These are phyloP conservation scores for Agapornis canus DNA, from an alignment of 2,797 vertebrate species.

Conservation along the genomic window DNA sequence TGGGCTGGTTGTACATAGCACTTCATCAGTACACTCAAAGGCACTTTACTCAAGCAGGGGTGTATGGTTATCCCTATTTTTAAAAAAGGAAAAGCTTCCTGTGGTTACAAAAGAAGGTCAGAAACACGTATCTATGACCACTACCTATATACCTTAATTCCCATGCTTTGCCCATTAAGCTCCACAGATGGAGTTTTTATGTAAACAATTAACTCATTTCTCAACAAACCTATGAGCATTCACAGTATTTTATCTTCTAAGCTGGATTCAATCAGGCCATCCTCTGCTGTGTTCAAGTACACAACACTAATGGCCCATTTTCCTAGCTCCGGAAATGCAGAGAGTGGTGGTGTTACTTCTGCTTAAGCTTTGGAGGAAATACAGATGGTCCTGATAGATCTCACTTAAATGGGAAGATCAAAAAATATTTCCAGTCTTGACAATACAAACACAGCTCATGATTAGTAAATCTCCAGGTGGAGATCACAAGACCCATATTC, in stretches of 20 bases:
- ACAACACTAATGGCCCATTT: neutral
- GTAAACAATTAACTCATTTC: neutral
- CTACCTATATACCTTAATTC: neutral
- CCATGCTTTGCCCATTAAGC: neutral
- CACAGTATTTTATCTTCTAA: neutral
- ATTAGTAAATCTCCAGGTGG: neutral
- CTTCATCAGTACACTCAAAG: slow-evolving; percentile 31
- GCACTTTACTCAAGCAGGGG: neutral
- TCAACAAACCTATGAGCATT: neutral
- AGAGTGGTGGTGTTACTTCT: neutral
- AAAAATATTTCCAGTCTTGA: neutral
- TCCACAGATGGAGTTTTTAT: neutral
- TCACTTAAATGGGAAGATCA: neutral
- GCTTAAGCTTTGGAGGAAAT: neutral
- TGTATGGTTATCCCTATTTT: neutral
- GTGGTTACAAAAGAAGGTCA: slow-evolving; percentile 44
- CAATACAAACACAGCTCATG: neutral
- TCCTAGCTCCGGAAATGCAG: neutral
- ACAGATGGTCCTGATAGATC: neutral
- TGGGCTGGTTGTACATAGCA: neutral
- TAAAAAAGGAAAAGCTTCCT: neutral
- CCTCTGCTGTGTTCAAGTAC: neutral
- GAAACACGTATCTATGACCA: neutral
- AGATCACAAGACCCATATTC: neutral
- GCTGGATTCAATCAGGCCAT: neutral